Conservation (phyloP, 2,113 vertebrate species). For the Chaetorhynchus papuensis region DNA sequence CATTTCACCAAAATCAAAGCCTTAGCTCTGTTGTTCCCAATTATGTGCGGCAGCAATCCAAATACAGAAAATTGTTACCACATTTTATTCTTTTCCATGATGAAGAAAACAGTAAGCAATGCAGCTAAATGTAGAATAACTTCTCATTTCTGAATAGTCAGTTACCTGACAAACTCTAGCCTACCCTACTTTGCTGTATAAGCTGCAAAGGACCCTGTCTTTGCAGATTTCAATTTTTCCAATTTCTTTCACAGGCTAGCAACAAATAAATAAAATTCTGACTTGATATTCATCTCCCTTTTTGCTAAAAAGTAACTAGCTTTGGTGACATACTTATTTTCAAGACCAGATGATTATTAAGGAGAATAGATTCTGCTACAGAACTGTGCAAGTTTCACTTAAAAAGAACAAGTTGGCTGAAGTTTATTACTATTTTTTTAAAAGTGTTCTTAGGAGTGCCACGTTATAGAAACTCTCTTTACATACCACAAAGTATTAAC, state of each 20-base stretch:
- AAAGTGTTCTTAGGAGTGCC: constrained; percentile 42
- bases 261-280: background rate
- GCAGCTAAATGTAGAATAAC: constrained; percentile 67
- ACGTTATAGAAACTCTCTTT: constrained; percentile 42
- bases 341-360: constrained; percentile 37
- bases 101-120: constrained; percentile 71
- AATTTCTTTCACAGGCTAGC: constrained; percentile 9
- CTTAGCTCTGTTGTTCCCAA: constrained; percentile 70
- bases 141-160: constrained; percentile 40
- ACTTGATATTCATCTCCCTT: background rate
- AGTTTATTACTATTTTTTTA: constrained; percentile 31
- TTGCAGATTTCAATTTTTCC: background rate
- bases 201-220: background rate
- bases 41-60: constrained; percentile 72
- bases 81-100: constrained; percentile 73
- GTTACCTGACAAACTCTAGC: constrained; percentile 38
- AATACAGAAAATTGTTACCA: constrained; percentile 82
- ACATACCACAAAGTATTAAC: constrained; percentile 36
- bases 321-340: constrained; percentile 39
- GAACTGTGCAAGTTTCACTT: constrained; percentile 24
- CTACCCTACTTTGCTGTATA: background rate
- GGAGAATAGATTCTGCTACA: constrained; percentile 34
- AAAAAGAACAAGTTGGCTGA: constrained; percentile 49
- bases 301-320: background rate
- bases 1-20: constrained; percentile 63